These are phyloP conservation scores for western clawed frog (Xenopus tropicalis) DNA, from an alignment of 2,113 vertebrate genomes.

Conservation along the genomic window DNA sequence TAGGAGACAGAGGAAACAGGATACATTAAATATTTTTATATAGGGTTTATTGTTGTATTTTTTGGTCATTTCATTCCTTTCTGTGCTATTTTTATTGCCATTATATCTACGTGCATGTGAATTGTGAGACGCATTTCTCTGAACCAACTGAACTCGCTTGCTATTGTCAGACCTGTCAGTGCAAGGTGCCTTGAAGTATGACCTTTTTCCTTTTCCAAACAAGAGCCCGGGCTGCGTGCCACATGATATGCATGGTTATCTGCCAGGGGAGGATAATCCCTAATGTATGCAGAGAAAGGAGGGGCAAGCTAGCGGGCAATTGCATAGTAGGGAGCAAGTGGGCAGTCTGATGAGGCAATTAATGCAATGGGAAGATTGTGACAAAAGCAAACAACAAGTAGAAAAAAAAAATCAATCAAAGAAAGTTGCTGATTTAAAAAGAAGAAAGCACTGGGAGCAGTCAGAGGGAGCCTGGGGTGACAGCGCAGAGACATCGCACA, in stretches of 20 bases:
- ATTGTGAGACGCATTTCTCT: no score
- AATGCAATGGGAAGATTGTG: conserved; percentile 59
- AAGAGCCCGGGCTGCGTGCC: neutral
- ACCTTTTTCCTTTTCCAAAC: no score
- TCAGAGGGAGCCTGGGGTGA: conserved; percentile 3
- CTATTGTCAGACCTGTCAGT: no score
- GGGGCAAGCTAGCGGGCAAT: conserved; percentile 12
- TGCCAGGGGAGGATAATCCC: neutral
- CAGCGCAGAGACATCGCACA: no score
- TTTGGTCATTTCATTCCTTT: no score
- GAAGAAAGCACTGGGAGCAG: conserved; percentile 42
- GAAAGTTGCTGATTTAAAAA: conserved; percentile 12
- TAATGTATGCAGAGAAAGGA: neutral
- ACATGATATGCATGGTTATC: neutral
- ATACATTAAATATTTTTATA: no score
- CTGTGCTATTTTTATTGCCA: no score
- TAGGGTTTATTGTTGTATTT: no score
- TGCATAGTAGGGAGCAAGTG: conserved; percentile 40
- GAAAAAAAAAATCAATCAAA: conserved; percentile 54
- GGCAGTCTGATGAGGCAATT: conserved; percentile 54
- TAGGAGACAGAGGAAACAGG: no score
- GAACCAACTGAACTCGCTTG: no score
- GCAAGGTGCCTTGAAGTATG: no score
- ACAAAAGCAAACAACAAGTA: conserved; percentile 56
- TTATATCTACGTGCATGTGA: no score